phyloP scores from a whole-genome alignment of 2,888 invertebrate genomes.

The Lissocephala sabroskyi region DNA sequence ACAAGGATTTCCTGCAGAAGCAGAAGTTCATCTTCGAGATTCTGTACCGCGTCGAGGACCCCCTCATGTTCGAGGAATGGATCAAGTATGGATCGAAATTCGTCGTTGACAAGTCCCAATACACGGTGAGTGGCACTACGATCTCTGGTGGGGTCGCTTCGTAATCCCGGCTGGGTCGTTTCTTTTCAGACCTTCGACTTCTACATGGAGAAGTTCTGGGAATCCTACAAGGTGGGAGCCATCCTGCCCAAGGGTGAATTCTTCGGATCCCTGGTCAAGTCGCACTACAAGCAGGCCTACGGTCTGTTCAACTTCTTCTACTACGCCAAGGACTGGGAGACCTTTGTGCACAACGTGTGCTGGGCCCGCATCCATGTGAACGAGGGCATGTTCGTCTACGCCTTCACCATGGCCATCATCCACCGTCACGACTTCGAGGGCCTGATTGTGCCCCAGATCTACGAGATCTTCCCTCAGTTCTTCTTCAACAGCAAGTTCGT shows the following conservation, averaged over 20 bases:
- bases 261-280: conserved; percentile 73
- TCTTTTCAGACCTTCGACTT: conserved; percentile 41
- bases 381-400: conserved; percentile 83
- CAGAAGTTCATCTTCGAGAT: conserved; percentile 65
- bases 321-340: conserved; percentile 81
- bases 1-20: conserved; percentile 48
- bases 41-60: conserved; percentile 49
- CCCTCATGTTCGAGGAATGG: conserved; percentile 60
- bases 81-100: conserved; percentile 52
- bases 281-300: conserved; percentile 74
- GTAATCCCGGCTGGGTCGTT: not conserved
- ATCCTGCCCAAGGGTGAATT: conserved; percentile 75
- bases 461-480: conserved; percentile 84
- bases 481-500: conserved; percentile 83
- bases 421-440: conserved; percentile 80
- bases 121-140: conserved; percentile 43
- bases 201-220: conserved; percentile 60
- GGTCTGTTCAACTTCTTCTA: conserved; percentile 79
- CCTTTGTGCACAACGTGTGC: conserved; percentile 80
- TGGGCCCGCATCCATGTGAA: conserved; percentile 80
- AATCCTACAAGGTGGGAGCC: conserved; percentile 67
- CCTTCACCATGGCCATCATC: conserved; percentile 79
- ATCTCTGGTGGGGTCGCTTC: not conserved
- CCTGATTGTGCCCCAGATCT: conserved; percentile 80
- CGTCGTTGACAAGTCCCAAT: conserved; percentile 41